Conservation (phyloP, 2,888 invertebrate genomes). For the Notocelia uddmanniana region DNA sequence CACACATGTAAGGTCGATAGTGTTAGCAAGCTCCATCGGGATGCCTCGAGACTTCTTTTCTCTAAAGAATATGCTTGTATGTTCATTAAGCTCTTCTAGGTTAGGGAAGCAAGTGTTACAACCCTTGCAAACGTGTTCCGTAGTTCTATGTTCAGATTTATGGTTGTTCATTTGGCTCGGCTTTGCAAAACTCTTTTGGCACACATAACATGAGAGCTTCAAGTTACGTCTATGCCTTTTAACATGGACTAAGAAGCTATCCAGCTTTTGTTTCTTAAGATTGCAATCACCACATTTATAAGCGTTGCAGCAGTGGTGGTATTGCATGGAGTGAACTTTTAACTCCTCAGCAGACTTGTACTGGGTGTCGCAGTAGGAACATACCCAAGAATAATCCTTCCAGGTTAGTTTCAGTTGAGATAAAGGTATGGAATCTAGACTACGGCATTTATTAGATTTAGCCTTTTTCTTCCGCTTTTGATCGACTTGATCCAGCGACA, state of each 20-base stretch:
- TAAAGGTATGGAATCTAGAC: constrained; percentile 52
- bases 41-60: constrained; percentile 54
- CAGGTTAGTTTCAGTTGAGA: constrained; percentile 68
- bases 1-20: constrained; percentile 61
- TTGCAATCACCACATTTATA: constrained; percentile 77
- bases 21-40: constrained; percentile 49
- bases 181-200: constrained; percentile 59
- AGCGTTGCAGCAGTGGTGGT: constrained; percentile 28
- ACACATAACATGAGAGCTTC: constrained; percentile 76
- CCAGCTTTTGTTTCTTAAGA: constrained; percentile 61
- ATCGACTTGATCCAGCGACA: constrained; percentile 11
- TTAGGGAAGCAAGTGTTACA: constrained; percentile 65
- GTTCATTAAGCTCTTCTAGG: constrained; percentile 59
- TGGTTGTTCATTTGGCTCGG: constrained; percentile 57
- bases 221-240: constrained; percentile 86
- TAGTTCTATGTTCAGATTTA: constrained; percentile 54
- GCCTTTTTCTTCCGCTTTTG: constrained; percentile 34
- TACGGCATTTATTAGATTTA: constrained; percentile 23
- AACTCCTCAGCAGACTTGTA: constrained; percentile 70
- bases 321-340: constrained; percentile 82
- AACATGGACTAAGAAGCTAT: constrained; percentile 80
- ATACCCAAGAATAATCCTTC: constrained; percentile 70
- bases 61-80: constrained; percentile 59
- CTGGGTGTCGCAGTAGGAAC: constrained; percentile 67
- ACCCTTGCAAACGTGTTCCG: constrained; percentile 63